Evolutionary conservation across 92 coral and sea anemone species (phyloP), one percentile per base, ranked within the genome.

Genomic region (Palythoa caribaeorum): DNA sequence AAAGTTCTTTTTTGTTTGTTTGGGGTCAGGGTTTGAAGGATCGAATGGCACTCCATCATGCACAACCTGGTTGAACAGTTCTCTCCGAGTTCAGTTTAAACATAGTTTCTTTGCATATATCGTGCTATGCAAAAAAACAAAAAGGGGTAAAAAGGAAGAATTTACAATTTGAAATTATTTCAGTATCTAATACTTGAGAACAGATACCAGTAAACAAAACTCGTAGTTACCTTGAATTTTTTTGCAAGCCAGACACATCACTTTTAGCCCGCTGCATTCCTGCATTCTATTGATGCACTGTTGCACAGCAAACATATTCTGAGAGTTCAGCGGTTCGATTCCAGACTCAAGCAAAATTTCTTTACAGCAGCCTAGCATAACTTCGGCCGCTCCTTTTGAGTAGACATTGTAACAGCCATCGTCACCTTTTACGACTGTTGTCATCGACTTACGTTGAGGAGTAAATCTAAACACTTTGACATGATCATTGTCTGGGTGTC

Each of bases 371-470:
- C 76, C 28, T 15, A 97, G 86, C 53, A 97, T 85, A 38, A 83
- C 95, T 38, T 95, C 97, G 0, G 94, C 94, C 12, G 95, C 94
- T 2, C 99, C 99, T 86, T 97, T 97, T 69, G 93, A 91, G 80
- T 91, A 93, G 19, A 95, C 83, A 88, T 65, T 73, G 72, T 71
- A 28, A 47, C 74, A 66, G 8, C 89, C 90, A n/a, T 65, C 55
- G 3, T 73, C 93, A 38, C 60, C 88, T 57, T 75, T 78, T 78
- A 91, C 53, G 9, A 95, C 96, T 28, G 98, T 95, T 10, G 96
- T 93, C 98, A 95, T 95, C 17, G 90, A 91, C 63, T 88, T 95
- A 74, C 89, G 88, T 36, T 93, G 87, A 3, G 96, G 94, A 38
- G 88, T 90, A 87, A 95, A 95, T 13, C 91, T 85, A 75, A 95